phyloP scores from a whole-genome alignment of 1,140 invertebrate species.

The Oppia nitens region DNA sequence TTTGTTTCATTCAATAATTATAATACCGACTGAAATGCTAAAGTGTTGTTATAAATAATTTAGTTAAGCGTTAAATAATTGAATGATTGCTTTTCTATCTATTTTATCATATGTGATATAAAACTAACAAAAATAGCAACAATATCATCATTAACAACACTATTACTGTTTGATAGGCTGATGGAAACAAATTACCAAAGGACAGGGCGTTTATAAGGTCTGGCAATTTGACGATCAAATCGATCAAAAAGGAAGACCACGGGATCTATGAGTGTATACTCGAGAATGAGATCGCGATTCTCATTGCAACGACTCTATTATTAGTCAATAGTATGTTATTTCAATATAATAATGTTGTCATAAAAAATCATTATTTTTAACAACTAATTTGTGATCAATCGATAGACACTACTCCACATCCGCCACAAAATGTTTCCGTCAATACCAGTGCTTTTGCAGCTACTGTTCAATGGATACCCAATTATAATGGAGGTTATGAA shows the following conservation, averaged over 20 bases:
- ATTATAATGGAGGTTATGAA: constrained; percentile 84
- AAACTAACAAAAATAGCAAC: too few species aligned
- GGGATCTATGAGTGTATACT: constrained; percentile 88
- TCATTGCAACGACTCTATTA: constrained; percentile 70
- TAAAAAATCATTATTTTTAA: neutral
- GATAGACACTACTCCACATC: constrained; percentile 87
- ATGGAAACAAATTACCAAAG: constrained; percentile 58
- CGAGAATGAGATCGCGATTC: constrained; percentile 81
- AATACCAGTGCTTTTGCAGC: constrained; percentile 72
- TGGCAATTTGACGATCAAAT: constrained; percentile 80
- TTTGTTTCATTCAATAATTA: too few species aligned
- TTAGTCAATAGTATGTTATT: constrained; percentile 51
- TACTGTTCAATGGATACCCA: constrained; percentile 74
- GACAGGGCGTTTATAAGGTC: constrained; percentile 53
- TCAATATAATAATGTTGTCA: neutral
- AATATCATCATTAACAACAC: too few species aligned
- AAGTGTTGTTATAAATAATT: too few species aligned
- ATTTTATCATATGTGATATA: too few species aligned
- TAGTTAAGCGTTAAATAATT: too few species aligned
- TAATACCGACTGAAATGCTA: too few species aligned
- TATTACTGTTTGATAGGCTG: constrained; percentile 49
- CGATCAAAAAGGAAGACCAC: constrained; percentile 68
- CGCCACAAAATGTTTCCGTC: constrained; percentile 77
- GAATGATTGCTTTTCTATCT: too few species aligned
- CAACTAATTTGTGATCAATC: neutral